Conservation (phyloP, 1,140 invertebrate species). For the Yoshiicerus persimilis region DNA sequence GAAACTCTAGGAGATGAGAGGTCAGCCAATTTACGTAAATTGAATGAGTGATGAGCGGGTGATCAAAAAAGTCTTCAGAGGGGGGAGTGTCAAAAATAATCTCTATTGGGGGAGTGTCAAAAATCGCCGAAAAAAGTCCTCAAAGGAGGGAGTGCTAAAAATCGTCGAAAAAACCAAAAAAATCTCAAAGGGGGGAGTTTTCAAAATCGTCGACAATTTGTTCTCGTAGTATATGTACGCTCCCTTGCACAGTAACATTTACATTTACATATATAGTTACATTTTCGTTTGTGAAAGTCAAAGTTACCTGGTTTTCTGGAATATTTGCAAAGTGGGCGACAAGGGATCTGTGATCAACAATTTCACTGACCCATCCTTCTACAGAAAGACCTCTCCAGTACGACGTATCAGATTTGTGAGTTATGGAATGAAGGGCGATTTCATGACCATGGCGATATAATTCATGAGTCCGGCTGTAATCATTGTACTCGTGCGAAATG, state of each 20-base stretch:
- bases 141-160: no score
- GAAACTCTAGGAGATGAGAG: no score
- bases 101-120: no score
- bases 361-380: conserved; percentile 60
- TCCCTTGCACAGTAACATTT: no score
- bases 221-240: no score
- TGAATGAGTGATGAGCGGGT: no score
- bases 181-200: background rate
- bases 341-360: conserved; percentile 60
- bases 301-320: conserved; percentile 49
- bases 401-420: conserved; percentile 58
- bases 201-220: no score
- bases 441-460: conserved; percentile 67
- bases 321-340: conserved; percentile 62
- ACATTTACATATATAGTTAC: background rate
- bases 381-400: conserved; percentile 59
- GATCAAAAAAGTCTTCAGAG: no score
- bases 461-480: conserved; percentile 57
- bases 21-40: no score
- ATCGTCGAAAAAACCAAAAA: background rate
- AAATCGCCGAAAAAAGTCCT: no score
- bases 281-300: background rate
- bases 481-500: conserved; percentile 57
- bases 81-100: no score
- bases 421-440: conserved; percentile 82